phyloP scores from a whole-genome alignment of 2,888 invertebrate species.

The Cyclophora punctaria region DNA sequence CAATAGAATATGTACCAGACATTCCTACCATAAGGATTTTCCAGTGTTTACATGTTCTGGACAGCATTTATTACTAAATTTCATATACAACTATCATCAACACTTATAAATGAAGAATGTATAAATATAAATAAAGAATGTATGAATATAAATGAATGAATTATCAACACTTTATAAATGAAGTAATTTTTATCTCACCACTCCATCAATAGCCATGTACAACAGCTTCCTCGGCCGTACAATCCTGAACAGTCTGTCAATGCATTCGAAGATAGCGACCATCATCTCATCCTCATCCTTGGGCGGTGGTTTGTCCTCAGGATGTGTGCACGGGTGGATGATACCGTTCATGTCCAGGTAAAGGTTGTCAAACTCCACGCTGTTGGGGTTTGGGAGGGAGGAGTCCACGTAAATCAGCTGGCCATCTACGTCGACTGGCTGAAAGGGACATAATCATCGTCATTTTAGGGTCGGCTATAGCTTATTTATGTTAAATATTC shows the following conservation, averaged over 20 bases:
- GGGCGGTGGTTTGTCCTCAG: conserved; percentile 97
- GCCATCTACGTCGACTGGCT: conserved; percentile 86
- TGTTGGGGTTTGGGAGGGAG: conserved; percentile 95
- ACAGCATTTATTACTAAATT: too few relatives aligned
- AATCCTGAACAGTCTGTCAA: conserved; percentile 94
- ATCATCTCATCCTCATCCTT: conserved; percentile 99
- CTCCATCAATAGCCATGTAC: conserved; percentile 99
- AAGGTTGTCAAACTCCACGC: conserved; percentile 97
- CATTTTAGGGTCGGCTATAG: too few relatives aligned
- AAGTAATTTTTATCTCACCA: conserved; percentile 72
- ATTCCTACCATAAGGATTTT: too few relatives aligned
- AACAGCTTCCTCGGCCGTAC: conserved; percentile 93
- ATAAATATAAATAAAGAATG: too few relatives aligned
- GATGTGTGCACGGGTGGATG: conserved; percentile 99
- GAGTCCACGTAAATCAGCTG: conserved; percentile 85
- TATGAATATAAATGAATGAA: too few relatives aligned
- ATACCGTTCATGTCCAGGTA: conserved; percentile 99
- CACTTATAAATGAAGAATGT: too few relatives aligned
- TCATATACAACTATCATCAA: too few relatives aligned
- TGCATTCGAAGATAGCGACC: conserved; percentile 98
- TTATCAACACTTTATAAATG: background rate
- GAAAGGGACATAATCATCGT: conserved; percentile 27
- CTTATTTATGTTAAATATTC: too few relatives aligned
- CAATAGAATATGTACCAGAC: too few relatives aligned
- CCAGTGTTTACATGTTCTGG: too few relatives aligned